Base-by-base conservation (phyloP, 1,140 invertebrate genomes). In the Bombus balteatus region DNA sequence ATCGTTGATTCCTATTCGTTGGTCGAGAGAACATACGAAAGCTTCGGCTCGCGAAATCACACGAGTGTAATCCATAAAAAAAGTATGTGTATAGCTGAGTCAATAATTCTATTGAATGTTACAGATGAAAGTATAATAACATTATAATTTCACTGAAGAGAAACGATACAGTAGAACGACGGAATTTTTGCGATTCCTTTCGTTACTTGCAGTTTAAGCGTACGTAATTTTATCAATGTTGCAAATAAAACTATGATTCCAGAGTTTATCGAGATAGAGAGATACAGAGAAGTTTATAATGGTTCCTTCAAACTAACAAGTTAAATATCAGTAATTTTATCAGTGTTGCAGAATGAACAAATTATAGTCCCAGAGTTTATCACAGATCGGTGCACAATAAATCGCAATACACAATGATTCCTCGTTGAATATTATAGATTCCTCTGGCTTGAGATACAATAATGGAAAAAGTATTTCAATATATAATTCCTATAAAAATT, bases 91-190 rank as follows among this genome's bases (percentile, higher is more conserved):
- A 62, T 10, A 25, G 39, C 53, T 32, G 70, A 72, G 65, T 68
- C 73, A 43, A 83, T 70, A 76, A 59, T 47, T 75, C 32, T 83
- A 77, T 41, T 47, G 37, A 77, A 59, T 59, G 82, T 83, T 78
- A 82, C 57, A 73, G 34, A 75, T 65, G 82, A 78, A 83, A 83
- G 65, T 83, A 78, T 83, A 83, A 53, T 83, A 70, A 37, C 37
- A 37, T 76, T 72, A 77, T 25, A 70, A 78, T 70, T 78, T 83
- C 57, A 70, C 32, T 34, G 25, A 37, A 47, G n/a, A 47, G 25
- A 28, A 43, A 37, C 28, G 37, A n/a, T n/a, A n/a, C 37, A 62
- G 9, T 3, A 28, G 13, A 22, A 28, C 34, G 22, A 81, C 25
- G 32, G n/a, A 53, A n/a, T 34, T 32, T 3, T 8, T 8, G 32